Evolutionary conservation across 2,888 invertebrate genomes (phyloP), one percentile per base, ranked within the genome.

Genomic region (Urechis unicinctus): DNA sequence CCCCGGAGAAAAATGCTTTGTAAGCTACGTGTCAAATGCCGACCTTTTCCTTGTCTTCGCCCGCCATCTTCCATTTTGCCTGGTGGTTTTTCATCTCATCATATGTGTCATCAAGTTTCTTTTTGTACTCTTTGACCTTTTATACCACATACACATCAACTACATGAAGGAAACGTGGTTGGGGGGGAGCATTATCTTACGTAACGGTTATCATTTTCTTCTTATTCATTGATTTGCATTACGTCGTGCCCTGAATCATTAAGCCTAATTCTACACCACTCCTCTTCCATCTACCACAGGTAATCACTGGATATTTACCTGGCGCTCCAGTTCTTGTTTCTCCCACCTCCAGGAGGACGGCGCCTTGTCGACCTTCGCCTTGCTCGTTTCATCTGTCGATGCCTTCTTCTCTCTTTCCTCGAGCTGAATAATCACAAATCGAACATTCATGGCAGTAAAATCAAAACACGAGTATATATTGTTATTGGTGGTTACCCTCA

Each of bases 321-420:
- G 58, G 28, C 51, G 55, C 53, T 65, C 63, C 50, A 65, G 26
- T 21, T 65, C 60, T 52, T 60, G 58, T 42, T 65, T 65, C 54
- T 65, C 64, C 63, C 63, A 64, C n/a, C 61, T 47, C 64, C 64
- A 65, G 17, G 64, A 61, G 6, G 61, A 57, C 5, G 63, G 61
- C 41, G 57, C 57, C 24, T 52, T 52, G 41, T 59, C 53, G 26
- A 43, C 36, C 47, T 50, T 52, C 28, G 29, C 42, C 43, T 47
- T 43, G 29, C 13, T 17, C 29, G 41, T 28, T 6, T 42, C 49
- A 25, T 50, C 30, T 26, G 30, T 25, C 26, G 6, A 21, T 4
- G 36, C 41, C 50, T 52, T 57, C 22, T 45, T n/a, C 50, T 54
- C 30, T 42, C 50, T 29, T 17, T 44, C 45, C 26, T 48, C 56